Evolutionary conservation across 2,888 invertebrate genomes (phyloP).

Genomic region (Sarcophaga rosellei): DNA sequence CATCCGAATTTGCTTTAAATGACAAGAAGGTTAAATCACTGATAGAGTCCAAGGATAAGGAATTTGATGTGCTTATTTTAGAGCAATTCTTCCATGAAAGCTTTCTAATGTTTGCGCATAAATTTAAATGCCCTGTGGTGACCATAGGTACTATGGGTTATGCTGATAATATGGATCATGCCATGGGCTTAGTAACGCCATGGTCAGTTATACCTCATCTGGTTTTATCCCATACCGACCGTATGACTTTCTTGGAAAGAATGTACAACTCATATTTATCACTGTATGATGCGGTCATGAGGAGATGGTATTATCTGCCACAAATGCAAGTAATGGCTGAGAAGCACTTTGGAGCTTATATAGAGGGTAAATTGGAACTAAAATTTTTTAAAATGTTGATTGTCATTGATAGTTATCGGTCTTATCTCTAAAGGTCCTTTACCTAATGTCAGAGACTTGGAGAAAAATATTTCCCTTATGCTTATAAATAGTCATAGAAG

Average conservation of each 20-base stretch:
- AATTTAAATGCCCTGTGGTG: conserved; percentile 80
- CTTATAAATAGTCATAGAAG: conserved; percentile 83
- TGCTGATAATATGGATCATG: conserved; percentile 80
- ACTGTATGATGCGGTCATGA: conserved; percentile 75
- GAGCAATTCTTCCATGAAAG: conserved; percentile 82
- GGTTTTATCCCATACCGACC: conserved; percentile 77
- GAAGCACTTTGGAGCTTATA: conserved; percentile 74
- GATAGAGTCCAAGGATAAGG: conserved; percentile 77
- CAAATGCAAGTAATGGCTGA: conserved; percentile 79
- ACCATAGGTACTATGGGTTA: conserved; percentile 81
- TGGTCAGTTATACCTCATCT: conserved; percentile 80
- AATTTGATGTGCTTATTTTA: conserved; percentile 81
- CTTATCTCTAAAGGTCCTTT: conserved; percentile 72
- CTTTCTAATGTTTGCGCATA: conserved; percentile 80
- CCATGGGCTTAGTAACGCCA: conserved; percentile 80
- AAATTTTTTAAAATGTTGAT: neutral
- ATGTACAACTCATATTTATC: conserved; percentile 79
- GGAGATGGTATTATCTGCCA: conserved; percentile 79
- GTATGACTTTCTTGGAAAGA: conserved; percentile 80
- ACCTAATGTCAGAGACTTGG: conserved; percentile 81
- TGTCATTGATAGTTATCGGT: neutral
- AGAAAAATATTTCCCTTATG: conserved; percentile 82
- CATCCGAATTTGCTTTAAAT: conserved; percentile 77
- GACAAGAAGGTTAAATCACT: conserved; percentile 75
- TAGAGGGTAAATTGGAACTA: conserved; percentile 72